These are phyloP conservation scores for Tauraco erythrolophus DNA, from an alignment of 2,113 vertebrate genomes.

Conservation along the genomic window DNA sequence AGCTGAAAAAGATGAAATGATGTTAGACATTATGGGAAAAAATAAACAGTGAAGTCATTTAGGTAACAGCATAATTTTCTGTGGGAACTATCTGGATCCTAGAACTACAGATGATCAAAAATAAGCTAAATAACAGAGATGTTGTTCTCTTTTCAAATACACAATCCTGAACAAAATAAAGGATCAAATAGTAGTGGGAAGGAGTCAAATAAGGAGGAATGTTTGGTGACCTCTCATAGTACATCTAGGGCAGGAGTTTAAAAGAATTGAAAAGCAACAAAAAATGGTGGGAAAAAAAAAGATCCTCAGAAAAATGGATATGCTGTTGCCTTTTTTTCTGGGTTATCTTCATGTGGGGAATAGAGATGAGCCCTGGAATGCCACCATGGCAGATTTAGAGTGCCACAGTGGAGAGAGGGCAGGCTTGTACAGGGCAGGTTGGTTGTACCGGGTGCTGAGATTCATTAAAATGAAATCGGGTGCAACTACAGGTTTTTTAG, in stretches of 20 bases:
- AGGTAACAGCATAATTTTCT: neutral
- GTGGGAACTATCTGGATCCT: neutral
- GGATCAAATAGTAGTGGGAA: neutral
- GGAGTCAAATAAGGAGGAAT: neutral
- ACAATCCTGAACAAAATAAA: neutral
- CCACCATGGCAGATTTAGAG: too few species aligned
- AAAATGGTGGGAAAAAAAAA: neutral
- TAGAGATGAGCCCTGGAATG: neutral
- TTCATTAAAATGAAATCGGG: neutral
- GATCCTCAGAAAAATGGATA: neutral
- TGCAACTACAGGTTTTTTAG: neutral
- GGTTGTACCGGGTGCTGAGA: neutral
- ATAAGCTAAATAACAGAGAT: neutral
- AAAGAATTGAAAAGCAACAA: neutral
- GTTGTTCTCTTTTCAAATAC: neutral
- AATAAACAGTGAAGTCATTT: neutral
- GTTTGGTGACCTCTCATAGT: neutral
- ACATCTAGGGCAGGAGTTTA: neutral
- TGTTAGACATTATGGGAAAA: neutral
- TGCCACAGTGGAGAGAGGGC: neutral
- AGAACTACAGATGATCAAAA: neutral
- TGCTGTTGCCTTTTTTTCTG: neutral
- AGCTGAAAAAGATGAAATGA: neutral
- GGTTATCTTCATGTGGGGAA: neutral
- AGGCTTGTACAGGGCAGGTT: neutral